A percentile compares a stretch with the other conserved stretches of the same genome.
Conservation (phyloP, 2,113 vertebrate species). For the Varanus salvator region DNA sequence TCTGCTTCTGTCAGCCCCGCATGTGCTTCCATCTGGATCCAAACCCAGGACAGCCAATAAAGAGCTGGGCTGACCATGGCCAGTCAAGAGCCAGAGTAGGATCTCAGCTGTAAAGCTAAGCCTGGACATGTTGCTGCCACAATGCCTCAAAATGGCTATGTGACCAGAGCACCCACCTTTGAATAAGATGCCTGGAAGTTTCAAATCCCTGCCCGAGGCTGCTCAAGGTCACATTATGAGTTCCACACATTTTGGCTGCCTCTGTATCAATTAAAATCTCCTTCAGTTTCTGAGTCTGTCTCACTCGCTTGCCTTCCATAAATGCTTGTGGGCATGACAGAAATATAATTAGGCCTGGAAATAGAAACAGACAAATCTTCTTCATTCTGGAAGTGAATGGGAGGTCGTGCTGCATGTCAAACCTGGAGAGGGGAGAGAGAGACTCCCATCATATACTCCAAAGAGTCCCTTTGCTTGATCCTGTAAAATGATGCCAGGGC, state of each 20-base stretch:
- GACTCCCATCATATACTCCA: not conserved
- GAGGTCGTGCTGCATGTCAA: not conserved
- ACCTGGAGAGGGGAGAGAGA: not conserved
- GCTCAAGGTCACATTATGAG: not conserved
- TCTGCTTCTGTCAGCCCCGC: too few species aligned
- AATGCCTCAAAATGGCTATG: not conserved
- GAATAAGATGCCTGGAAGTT: not conserved
- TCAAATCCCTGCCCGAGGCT: not conserved
- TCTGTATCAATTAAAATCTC: slow-evolving; percentile 2
- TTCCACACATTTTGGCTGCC: not conserved
- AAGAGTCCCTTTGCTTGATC: not conserved
- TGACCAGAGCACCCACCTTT: not conserved
- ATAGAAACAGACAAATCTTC: not conserved
- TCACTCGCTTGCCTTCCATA: slow-evolving; percentile 3
- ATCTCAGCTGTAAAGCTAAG: not conserved
- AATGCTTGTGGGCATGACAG: slow-evolving; percentile 2
- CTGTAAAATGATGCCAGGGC: not conserved
- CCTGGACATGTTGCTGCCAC: not conserved
- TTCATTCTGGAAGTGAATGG: not conserved
- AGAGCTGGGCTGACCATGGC: not conserved
- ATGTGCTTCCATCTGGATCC: too few species aligned
- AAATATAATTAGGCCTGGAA: slow-evolving; percentile 5
- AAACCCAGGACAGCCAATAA: not conserved
- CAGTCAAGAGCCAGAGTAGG: not conserved
- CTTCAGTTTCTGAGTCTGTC: not conserved